These are phyloP conservation scores for Cetonia aurata DNA, from an alignment of 2,888 invertebrate species.

Conservation along the genomic window DNA sequence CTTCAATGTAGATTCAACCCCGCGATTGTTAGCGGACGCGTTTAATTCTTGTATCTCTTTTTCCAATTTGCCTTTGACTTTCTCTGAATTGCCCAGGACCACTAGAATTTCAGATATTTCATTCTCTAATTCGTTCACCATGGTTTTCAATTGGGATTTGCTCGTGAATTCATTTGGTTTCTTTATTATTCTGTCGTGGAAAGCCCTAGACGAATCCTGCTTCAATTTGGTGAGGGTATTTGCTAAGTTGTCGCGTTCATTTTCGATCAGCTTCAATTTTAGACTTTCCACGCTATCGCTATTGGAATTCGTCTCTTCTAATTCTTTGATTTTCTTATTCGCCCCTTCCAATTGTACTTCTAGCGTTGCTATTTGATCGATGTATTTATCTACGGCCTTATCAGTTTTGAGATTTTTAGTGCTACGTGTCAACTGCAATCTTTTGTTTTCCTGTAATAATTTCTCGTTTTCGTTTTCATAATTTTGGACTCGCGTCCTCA, in stretches of 20 bases:
- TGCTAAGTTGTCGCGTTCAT: conserved; percentile 76
- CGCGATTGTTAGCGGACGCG: conserved; percentile 48
- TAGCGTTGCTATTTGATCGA: conserved; percentile 73
- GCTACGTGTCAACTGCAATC: conserved; percentile 73
- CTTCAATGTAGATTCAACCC: conserved; percentile 61
- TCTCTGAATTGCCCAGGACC: conserved; percentile 73
- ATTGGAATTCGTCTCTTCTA: conserved; percentile 64
- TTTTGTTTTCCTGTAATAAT: conserved; percentile 79
- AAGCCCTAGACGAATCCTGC: conserved; percentile 74
- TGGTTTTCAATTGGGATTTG: conserved; percentile 81
- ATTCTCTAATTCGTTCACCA: conserved; percentile 89
- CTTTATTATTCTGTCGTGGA: conserved; percentile 79
- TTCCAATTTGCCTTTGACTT: conserved; percentile 67
- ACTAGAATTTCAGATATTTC: conserved; percentile 80
- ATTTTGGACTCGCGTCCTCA: conserved; percentile 76
- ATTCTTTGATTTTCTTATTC: conserved; percentile 71
- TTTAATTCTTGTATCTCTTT: conserved; percentile 62
- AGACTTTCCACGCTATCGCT: conserved; percentile 61
- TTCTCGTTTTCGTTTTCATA: conserved; percentile 84
- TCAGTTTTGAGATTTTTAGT: conserved; percentile 70
- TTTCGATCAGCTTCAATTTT: conserved; percentile 69
- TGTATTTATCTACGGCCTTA: conserved; percentile 70
- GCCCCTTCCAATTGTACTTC: conserved; percentile 75
- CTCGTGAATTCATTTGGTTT: conserved; percentile 80
- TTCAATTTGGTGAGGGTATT: conserved; percentile 76